These are phyloP conservation scores for Conus betulinus DNA, from an alignment of 1,140 invertebrate species.

Conservation along the genomic window DNA sequence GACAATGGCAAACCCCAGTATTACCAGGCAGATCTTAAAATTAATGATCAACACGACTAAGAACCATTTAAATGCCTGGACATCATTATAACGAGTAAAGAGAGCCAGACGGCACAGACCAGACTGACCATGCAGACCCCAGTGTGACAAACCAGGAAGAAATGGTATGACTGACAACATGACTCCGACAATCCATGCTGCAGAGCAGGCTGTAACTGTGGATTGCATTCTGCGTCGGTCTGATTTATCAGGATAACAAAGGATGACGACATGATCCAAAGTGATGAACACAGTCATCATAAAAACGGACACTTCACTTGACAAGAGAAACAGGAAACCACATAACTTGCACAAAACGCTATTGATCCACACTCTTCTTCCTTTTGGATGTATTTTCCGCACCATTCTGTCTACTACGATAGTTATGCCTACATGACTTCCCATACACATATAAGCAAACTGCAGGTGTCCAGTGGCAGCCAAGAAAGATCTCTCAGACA, in stretches of 20 bases:
- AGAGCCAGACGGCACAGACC: too few relatives aligned
- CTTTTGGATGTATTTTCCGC: slow-evolving; percentile 54
- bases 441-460: slow-evolving; percentile 33
- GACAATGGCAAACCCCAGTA: too few relatives aligned
- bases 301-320: slow-evolving; percentile 36
- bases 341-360: slow-evolving; percentile 16
- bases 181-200: slow-evolving; percentile 19
- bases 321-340: slow-evolving; percentile 37
- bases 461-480: slow-evolving; percentile 52
- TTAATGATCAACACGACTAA: too few relatives aligned
- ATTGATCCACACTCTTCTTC: slow-evolving; percentile 20
- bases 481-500: slow-evolving; percentile 25
- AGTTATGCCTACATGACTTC: slow-evolving; percentile 27
- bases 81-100: too few relatives aligned
- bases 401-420: slow-evolving; percentile 23
- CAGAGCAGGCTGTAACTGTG: not conserved
- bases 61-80: too few relatives aligned
- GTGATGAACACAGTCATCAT: slow-evolving; percentile 52
- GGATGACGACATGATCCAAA: slow-evolving; percentile 20
- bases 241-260: not conserved
- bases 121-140: slow-evolving; percentile 49
- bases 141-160: slow-evolving; percentile 19
- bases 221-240: not conserved
- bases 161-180: slow-evolving; percentile 30
- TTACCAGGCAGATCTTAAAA: too few relatives aligned